A percentile compares a stretch with the other conserved stretches of the same genome.
phyloP scores from a whole-genome alignment of 2,797 vertebrate species.

The Poliocrania exsul region DNA sequence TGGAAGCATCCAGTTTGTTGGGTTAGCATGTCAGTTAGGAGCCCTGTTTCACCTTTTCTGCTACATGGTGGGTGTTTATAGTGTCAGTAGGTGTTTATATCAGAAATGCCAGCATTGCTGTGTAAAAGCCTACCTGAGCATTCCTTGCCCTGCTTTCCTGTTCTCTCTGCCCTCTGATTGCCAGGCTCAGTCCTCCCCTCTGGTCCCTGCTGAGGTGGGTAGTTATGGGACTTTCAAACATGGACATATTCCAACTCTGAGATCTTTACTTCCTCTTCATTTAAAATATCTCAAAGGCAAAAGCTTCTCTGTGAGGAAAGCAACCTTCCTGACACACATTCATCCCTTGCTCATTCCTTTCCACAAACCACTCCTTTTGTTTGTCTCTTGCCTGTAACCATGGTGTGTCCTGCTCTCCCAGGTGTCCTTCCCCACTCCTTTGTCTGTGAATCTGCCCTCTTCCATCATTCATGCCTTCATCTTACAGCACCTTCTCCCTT shows the following conservation, averaged over 20 bases:
- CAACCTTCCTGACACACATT: neutral
- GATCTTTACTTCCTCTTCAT: neutral
- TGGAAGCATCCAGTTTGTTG: neutral
- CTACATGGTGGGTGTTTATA: fast-evolving
- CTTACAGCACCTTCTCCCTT: neutral
- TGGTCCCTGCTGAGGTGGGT: neutral
- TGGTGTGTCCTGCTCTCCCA: neutral
- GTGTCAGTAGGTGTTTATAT: neutral
- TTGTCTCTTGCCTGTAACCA: neutral
- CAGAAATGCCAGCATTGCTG: neutral
- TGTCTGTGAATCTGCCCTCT: neutral
- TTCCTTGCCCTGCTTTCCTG: neutral
- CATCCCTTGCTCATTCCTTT: neutral
- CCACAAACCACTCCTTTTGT: neutral
- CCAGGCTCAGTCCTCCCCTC: neutral
- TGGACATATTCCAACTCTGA: neutral
- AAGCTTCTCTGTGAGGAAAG: neutral
- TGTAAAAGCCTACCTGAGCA: neutral
- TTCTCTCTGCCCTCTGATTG: neutral
- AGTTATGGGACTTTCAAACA: neutral
- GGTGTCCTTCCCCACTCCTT: neutral
- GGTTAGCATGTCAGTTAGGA: neutral
- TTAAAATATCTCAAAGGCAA: neutral
- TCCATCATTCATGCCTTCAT: neutral
- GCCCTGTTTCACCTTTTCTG: neutral